Evolutionary conservation across 2,113 vertebrate genomes (phyloP), one percentile per base, ranked within the genome.

Genomic region (Calypte anna): DNA sequence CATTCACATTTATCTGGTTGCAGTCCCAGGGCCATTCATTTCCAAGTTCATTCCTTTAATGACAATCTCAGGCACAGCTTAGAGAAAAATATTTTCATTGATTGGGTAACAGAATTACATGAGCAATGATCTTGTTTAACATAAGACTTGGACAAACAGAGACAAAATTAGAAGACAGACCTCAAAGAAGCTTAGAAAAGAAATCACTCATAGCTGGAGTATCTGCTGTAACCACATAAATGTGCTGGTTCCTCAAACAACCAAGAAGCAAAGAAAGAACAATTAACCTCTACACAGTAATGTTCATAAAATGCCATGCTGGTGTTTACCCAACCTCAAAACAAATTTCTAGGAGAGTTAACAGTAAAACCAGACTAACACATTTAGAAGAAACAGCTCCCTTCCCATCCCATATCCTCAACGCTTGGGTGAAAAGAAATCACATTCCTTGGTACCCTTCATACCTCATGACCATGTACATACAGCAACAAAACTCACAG

Each of bases 401-500:
- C 33, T 68, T 76, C 78, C 55, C 57, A 43, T 12, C 28, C 31
- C 48, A 5, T 27, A 6, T 3, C 62, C 48, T 30, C 15, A 33
- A 21, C 21, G 31, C 23, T 3, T 40, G 12, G 14, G 50, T 10
- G 33, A 79, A 53, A 16, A 58, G 30, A 48, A 87, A 33, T 59
- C 46, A 68, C 22, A 3, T 61, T 3, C 31, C 24, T 68, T 74
- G 40, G 46, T 27, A 66, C 40, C 63, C 64, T 76, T 51, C 36
- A 13, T 7, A 38, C 18, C 83, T 58, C 66, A 31, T 22, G 23
- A 66, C 36, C 59, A 23, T 0, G 3, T 11, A 19, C 24, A 53
- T 44, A 63, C 33, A 80, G 76, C 14, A 92, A 97, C 94, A 97
- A 91, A 96, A 88, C 31, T 86, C 85, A 82, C 96, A 69, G 62